Conservation (phyloP, 1,140 invertebrate genomes). For the Polyergus mexicanus region DNA sequence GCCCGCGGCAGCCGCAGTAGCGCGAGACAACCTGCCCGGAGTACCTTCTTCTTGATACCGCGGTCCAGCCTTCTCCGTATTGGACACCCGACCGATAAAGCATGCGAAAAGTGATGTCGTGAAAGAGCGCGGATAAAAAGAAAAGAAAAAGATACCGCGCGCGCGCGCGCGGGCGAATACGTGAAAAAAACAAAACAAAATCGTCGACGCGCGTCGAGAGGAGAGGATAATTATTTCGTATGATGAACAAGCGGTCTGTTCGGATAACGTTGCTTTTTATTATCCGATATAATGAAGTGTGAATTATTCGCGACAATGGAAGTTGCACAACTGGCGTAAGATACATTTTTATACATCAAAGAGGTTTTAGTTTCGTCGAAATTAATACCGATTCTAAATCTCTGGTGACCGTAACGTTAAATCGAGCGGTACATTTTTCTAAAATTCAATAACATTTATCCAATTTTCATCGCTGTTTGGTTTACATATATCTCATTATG, state of each 20-base stretch:
- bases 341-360: slow-evolving; percentile 1
- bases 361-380: neutral
- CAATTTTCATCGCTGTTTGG: neutral
- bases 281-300: slow-evolving; percentile 24
- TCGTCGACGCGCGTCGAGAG: slow-evolving; percentile 14
- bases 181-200: slow-evolving; percentile 19
- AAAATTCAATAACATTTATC: too few relatives aligned
- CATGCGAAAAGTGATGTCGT: slow-evolving; percentile 13
- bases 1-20: slow-evolving; percentile 83
- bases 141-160: neutral
- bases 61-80: slow-evolving; percentile 71
- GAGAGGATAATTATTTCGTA: slow-evolving; percentile 40
- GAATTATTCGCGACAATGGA: slow-evolving; percentile 46
- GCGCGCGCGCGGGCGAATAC: neutral
- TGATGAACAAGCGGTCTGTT: slow-evolving; percentile 32
- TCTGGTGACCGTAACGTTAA: neutral
- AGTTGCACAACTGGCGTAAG: slow-evolving; percentile 28
- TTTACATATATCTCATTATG: neutral
- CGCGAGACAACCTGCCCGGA: slow-evolving; percentile 85
- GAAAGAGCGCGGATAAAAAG: neutral
- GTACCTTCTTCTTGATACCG: slow-evolving; percentile 80
- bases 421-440: neutral
- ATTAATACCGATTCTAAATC: neutral
- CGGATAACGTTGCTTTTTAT: slow-evolving; percentile 17
- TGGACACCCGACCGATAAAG: slow-evolving; percentile 32